Conservation (phyloP, 1,140 invertebrate genomes). For the Stenopsyche tienmushanensis region DNA sequence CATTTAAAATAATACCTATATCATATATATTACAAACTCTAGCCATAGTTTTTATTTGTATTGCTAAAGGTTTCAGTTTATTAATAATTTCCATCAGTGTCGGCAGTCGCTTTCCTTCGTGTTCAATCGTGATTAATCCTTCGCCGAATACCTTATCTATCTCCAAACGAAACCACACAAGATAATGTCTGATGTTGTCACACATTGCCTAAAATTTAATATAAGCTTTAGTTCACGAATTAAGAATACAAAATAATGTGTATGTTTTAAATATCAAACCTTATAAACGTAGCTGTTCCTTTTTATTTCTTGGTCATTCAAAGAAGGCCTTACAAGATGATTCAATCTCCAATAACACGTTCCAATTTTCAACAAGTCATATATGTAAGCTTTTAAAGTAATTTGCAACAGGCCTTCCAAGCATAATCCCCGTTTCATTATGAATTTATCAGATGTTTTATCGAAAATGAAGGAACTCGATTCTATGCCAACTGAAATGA, state of each 20-base stretch:
- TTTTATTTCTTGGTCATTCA: slow-evolving; percentile 47
- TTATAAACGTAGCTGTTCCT: slow-evolving; percentile 52
- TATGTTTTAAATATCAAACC: slow-evolving; percentile 41
- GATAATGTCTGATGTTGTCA: slow-evolving; percentile 56
- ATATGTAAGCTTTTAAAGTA: slow-evolving; percentile 45
- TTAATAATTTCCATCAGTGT: slow-evolving; percentile 55
- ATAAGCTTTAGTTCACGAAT: neutral
- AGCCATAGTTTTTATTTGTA: slow-evolving; percentile 58
- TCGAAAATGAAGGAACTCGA: slow-evolving; percentile 51
- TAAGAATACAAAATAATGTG: no score
- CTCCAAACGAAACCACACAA: slow-evolving; percentile 58
- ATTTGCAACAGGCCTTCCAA: slow-evolving; percentile 51
- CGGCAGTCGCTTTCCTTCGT: slow-evolving; percentile 47
- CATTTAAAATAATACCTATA: slow-evolving; percentile 37
- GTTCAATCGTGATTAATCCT: slow-evolving; percentile 40
- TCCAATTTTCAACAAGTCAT: slow-evolving; percentile 47
- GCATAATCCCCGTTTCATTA: slow-evolving; percentile 47
- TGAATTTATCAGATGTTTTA: slow-evolving; percentile 47
- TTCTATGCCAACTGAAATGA: slow-evolving; percentile 50
- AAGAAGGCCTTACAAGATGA: slow-evolving; percentile 49
- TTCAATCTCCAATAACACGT: slow-evolving; percentile 51
- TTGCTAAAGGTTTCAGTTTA: slow-evolving; percentile 54
- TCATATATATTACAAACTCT: slow-evolving; percentile 56
- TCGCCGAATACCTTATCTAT: slow-evolving; percentile 56
- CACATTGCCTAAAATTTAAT: slow-evolving; percentile 55